Evolutionary conservation across 2,888 invertebrate genomes (phyloP).

Genomic region (Carpatolechia fugitivella): DNA sequence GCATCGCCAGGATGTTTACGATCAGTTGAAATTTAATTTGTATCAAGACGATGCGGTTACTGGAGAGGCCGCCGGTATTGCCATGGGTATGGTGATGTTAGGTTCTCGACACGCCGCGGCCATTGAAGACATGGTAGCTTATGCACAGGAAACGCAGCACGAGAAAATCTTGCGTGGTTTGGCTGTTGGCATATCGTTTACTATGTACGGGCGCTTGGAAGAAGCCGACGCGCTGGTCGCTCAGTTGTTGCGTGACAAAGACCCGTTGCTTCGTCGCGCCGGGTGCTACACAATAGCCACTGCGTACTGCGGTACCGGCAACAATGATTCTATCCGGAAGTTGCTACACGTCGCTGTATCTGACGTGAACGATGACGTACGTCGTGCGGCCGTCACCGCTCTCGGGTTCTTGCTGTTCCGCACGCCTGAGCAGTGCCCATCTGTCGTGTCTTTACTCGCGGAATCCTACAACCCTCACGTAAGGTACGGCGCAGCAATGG

Average conservation of each 20-base stretch:
- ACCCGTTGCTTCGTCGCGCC: slow-evolving; percentile 95
- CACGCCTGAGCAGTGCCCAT: slow-evolving; percentile 97
- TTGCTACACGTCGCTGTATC: slow-evolving; percentile 98
- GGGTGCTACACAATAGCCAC: slow-evolving; percentile 99
- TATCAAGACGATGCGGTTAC: slow-evolving; percentile 99
- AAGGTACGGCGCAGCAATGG: slow-evolving; percentile 99
- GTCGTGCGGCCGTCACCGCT: slow-evolving; percentile 98
- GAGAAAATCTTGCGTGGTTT: slow-evolving; percentile 98
- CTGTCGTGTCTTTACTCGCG: slow-evolving; percentile 96
- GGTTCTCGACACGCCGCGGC: slow-evolving; percentile 94
- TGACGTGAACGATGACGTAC: slow-evolving; percentile 99
- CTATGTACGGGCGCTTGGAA: slow-evolving; percentile 97
- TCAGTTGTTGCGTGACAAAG: slow-evolving; percentile 94
- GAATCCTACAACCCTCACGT: slow-evolving; percentile 99
- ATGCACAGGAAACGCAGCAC: slow-evolving; percentile 97
- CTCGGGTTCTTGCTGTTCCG: slow-evolving; percentile 98
- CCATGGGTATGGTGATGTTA: slow-evolving; percentile 99
- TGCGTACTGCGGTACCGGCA: slow-evolving; percentile 99
- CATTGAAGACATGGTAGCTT: slow-evolving; percentile 96
- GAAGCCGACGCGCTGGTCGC: slow-evolving; percentile 97
- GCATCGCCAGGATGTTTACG: slow-evolving; percentile 96
- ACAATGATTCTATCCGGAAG: slow-evolving; percentile 96
- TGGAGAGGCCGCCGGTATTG: slow-evolving; percentile 98
- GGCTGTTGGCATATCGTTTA: slow-evolving; percentile 97
- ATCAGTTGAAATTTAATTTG: slow-evolving; percentile 96